These are phyloP conservation scores for Chymomyza procnemis DNA, from an alignment of 2,888 invertebrate genomes.

Conservation along the genomic window DNA sequence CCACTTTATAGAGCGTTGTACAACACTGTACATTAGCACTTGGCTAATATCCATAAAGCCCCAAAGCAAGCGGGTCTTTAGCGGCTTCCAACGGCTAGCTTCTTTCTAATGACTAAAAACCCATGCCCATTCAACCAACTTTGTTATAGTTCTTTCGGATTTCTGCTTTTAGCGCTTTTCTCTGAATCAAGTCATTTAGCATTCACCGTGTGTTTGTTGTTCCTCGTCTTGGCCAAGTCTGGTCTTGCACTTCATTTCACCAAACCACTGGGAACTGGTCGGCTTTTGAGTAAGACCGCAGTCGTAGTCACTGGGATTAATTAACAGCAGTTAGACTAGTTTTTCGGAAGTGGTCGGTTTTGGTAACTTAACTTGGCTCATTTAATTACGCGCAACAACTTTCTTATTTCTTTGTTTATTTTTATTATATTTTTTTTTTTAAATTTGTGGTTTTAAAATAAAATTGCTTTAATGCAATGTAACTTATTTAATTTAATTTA, in stretches of 20 bases:
- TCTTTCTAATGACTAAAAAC: not conserved
- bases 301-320: constrained; percentile 48
- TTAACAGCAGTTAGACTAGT: constrained; percentile 64
- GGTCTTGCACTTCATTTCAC: not conserved
- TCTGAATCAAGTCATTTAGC: not conserved
- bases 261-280: constrained; percentile 49
- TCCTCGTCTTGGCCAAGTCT: not conserved
- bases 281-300: constrained; percentile 52
- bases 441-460: not conserved
- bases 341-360: constrained; percentile 37
- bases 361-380: not conserved
- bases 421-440: no score
- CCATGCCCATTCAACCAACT: not conserved
- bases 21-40: not conserved
- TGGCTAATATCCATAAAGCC: not conserved
- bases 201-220: not conserved
- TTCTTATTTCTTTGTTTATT: not conserved
- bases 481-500: not conserved
- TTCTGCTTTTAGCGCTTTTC: not conserved
- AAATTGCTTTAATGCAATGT: not conserved
- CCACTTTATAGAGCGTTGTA: not conserved
- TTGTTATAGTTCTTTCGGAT: not conserved
- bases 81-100: not conserved
- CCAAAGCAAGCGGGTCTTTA: not conserved
- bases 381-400: not conserved